These are phyloP conservation scores for Oncorhynchus mykiss DNA, from an alignment of 2,113 vertebrate species.

Conservation along the genomic window DNA sequence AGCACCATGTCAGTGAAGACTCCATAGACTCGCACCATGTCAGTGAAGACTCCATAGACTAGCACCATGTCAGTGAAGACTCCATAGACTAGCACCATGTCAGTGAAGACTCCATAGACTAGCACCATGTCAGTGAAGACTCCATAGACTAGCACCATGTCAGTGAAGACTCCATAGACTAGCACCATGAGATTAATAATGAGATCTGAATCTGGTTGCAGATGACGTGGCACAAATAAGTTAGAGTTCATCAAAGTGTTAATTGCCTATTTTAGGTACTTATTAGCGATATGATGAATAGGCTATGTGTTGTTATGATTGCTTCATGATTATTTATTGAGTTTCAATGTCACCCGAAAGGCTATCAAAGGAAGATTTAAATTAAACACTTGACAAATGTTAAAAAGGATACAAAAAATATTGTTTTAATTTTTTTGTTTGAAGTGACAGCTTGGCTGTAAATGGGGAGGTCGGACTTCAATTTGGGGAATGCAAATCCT, in stretches of 20 bases:
- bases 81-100: no score
- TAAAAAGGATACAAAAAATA: no score
- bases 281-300: slow-evolving; percentile 40
- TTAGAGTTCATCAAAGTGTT: neutral
- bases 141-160: neutral
- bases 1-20: no score
- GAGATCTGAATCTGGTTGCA: neutral
- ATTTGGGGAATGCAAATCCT: neutral
- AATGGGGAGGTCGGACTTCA: neutral
- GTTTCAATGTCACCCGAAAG: slow-evolving; percentile 32
- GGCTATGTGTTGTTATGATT: slow-evolving; percentile 27
- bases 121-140: neutral
- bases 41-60: no score
- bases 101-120: no score
- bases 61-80: no score
- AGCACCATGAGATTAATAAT: neutral
- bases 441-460: neutral
- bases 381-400: neutral
- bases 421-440: no score
- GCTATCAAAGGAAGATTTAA: neutral
- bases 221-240: neutral
- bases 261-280: slow-evolving; percentile 13
- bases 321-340: slow-evolving; percentile 39
- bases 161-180: neutral
- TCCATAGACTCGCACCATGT: no score